phyloP scores from a whole-genome alignment of 2,113 vertebrate genomes.

The Plecturocebus donacophilus region DNA sequence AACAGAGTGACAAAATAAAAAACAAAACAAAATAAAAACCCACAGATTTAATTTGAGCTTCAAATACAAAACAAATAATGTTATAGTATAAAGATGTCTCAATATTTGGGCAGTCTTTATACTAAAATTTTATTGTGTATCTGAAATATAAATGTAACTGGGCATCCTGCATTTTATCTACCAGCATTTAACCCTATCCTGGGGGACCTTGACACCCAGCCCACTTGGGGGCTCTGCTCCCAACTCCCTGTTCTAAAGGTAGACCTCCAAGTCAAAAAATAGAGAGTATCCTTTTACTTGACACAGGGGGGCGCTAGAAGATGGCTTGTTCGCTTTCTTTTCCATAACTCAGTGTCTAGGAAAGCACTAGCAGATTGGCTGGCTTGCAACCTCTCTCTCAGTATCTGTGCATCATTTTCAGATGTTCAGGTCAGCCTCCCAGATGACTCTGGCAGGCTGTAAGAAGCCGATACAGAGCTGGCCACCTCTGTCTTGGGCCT shows the following conservation, averaged over 20 bases:
- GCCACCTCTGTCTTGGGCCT: background rate
- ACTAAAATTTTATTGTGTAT: background rate
- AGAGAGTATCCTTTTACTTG: background rate
- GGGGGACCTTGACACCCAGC: background rate
- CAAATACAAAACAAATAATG: background rate
- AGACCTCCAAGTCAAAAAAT: background rate
- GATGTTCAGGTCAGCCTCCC: background rate
- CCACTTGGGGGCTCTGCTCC: background rate
- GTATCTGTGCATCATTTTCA: background rate
- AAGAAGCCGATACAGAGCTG: background rate
- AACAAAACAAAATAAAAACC: background rate
- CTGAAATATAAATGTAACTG: background rate
- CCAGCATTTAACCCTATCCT: background rate
- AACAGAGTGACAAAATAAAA: no score
- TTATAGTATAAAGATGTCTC: background rate
- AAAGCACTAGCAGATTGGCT: background rate
- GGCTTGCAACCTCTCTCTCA: background rate
- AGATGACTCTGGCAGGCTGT: background rate
- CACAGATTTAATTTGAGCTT: constrained; percentile 15
- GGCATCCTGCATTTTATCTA: background rate
- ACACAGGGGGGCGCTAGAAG: constrained; percentile 58
- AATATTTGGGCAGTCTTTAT: background rate
- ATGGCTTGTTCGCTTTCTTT: background rate
- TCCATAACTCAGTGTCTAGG: background rate
- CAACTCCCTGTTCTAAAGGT: background rate